Base-by-base conservation (phyloP, 2,888 invertebrate species). In the Invenusta paracnida region DNA sequence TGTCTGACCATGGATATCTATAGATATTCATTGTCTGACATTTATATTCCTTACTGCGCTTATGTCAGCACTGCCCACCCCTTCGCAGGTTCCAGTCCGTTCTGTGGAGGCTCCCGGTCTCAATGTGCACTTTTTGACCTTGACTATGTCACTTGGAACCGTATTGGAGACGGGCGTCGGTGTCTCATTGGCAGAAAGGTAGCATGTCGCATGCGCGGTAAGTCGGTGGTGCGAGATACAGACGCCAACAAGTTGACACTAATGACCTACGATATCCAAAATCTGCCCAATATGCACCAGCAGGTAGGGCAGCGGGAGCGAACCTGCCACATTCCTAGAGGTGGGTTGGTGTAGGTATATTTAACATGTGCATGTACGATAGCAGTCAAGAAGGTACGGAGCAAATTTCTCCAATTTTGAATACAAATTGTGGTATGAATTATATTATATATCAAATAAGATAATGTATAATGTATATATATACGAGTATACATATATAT, bases 291-390 rank as follows among this genome's bases (percentile, higher is more conserved):
- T 29, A 73, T 30, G 29, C 48, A 79, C n/a, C 66, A 81, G 11
- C 17, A 84, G 29, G 85, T 82, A 31, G 87, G 87, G 0, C 87
- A 87, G 86, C 31, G 85, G 28, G 87, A 87, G 30, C n/a, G 87
- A 11, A 87, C 86, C 0, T 87, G 87, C 82, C 81, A 85, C 13
- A 87, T 87, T 11, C 87, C 87, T 0, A 28, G 79, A 29, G 82
- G 28, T 82, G 23, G 28, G 82, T 82, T n/a, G n/a, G n/a, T n/a
- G n/a, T n/a, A n/a, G n/a, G n/a, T n/a, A n/a, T n/a, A n/a, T n/a
- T n/a, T n/a, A n/a, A n/a, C n/a, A n/a, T n/a, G n/a, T n/a, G n/a
- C n/a, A n/a, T n/a, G n/a, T n/a, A n/a, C n/a, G n/a, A n/a, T n/a
- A n/a, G n/a, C n/a, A n/a, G n/a, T n/a, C n/a, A n/a, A n/a, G n/a